Base-by-base conservation (phyloP, 2,888 invertebrate genomes). In the Apodemia zela region DNA sequence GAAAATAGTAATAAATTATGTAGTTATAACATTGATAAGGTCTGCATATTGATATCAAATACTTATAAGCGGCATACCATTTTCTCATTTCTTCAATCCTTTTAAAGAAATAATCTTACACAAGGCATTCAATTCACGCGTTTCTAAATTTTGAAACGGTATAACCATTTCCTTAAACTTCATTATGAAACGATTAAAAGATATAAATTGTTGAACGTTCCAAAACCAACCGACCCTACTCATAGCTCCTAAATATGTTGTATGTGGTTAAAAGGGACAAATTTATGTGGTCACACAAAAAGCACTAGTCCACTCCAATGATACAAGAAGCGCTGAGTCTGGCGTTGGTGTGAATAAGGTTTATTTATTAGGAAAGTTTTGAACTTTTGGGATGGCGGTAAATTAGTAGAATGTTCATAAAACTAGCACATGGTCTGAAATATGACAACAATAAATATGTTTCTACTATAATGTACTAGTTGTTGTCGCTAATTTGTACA, bases 341-440 rank as follows among this genome's bases (percentile, higher is more conserved):
- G 89, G 87, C 88, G 80, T 82, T 81, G 81, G 85, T 80, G 75
- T 80, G 84, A 84, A 85, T 85, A 87, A 81, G 85, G 86, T 82
- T 88, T 88, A 89, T 90, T 89, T 89, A 90, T 90, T 87, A 84
- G 81, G 69, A 86, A 89, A 90, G 85, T 90, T 89, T 78, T 81
- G 49, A 49, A 84, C 81, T 79, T 77, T 70, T 72, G 72, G 78
- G 75, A 74, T 75, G 74, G 81, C 85, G 83, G 80, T 89, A 87
- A 87, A 89, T 89, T 86, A 87, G 81, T 81, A 80, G 57, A 62
- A 45, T 47, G 25, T 45, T 42, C 57, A 62, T 57, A 57, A 62
- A 62, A 62, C 57, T 29, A 29, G 17, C 38, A 59, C 59, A 59
- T 59, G 38, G 17, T 17, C 25, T 62, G 18, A 49, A 49, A 49